phyloP scores from a whole-genome alignment of 2,888 invertebrate species.

The Andrena minutula region DNA sequence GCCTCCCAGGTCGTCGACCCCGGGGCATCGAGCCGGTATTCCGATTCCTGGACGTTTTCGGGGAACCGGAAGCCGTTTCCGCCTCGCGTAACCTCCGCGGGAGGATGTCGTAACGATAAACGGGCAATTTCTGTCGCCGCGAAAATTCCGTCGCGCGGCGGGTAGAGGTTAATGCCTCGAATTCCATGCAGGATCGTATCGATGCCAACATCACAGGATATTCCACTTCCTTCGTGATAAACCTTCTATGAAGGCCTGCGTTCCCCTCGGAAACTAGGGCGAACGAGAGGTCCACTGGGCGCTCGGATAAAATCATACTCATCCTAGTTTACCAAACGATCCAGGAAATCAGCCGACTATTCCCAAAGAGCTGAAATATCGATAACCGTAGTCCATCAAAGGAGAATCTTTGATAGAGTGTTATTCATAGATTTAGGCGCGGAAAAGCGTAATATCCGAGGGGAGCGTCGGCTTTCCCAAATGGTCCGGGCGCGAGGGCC shows the following conservation, averaged over 20 bases:
- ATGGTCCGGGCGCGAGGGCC: constrained; percentile 4
- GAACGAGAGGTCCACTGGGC: no score
- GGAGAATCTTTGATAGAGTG: no score
- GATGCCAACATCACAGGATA: background rate
- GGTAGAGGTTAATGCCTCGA: constrained; percentile 51
- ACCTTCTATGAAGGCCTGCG: no score
- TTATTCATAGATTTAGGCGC: background rate
- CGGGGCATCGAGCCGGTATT: constrained; percentile 10
- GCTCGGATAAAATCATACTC: no score
- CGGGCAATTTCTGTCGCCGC: constrained; percentile 20
- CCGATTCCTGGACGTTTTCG: constrained; percentile 45
- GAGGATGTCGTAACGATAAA: constrained; percentile 56
- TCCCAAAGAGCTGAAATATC: no score
- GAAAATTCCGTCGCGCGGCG: constrained; percentile 41
- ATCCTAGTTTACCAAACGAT: no score
- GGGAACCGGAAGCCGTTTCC: constrained; percentile 61
- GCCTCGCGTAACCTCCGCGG: constrained; percentile 36
- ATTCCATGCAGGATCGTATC: constrained; percentile 44
- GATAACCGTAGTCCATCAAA: no score
- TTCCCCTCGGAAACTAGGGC: no score
- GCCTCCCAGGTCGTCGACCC: constrained; percentile 38
- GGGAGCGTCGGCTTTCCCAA: constrained; percentile 3
- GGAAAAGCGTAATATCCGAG: background rate
- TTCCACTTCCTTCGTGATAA: no score
- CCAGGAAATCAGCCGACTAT: no score